Evolutionary conservation across 1,140 invertebrate species (phyloP), one percentile per base, ranked within the genome.

Genomic region (Heliconius hewitsoni): DNA sequence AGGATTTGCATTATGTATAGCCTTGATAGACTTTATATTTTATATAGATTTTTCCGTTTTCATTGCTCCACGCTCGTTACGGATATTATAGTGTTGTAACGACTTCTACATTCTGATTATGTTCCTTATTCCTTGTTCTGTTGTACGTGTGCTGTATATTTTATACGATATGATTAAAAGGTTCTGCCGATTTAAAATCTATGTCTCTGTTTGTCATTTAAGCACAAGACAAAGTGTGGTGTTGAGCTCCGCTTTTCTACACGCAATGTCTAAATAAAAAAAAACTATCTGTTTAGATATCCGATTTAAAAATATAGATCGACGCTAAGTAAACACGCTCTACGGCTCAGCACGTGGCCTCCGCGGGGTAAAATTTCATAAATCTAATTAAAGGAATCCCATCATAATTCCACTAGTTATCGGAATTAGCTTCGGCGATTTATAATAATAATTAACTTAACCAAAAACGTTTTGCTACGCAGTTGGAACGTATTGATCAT

Each of bases 331-430:
- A 16, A 66, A 30, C 60, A 30, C 30, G 60, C 60, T 66, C 60
- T 66, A 66, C 13, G 23, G 23, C 60, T 66, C 13, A n/a, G 16
- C 60, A 66, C 60, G 60, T 30, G 60, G 27, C 60, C 11, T 13
- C 23, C 27, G 23, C 60, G 60, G 60, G 60, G 37, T 72, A 5
- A 72, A 37, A 72, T 72, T 72, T 72, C 37, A 72, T 72, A 42
- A 78, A 78, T 78, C 77, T 73, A 73, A 73, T 78, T 60, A 78
- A 42, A 30, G 52, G 71, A 78, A 78, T 78, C 71, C 71, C 72
- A 39, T 78, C 71, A 78, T 60, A 76, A 70, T 76, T 60, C 34
- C 18, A 76, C 57, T 60, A 37, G 74, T 70, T 27, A 66, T 76
- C 55, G n/a, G 70, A 79, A 79, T 75, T 23, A 71, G 73, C 46